These are phyloP conservation scores for Latrodectus elegans DNA, from an alignment of 2,888 invertebrate species.

Conservation along the genomic window DNA sequence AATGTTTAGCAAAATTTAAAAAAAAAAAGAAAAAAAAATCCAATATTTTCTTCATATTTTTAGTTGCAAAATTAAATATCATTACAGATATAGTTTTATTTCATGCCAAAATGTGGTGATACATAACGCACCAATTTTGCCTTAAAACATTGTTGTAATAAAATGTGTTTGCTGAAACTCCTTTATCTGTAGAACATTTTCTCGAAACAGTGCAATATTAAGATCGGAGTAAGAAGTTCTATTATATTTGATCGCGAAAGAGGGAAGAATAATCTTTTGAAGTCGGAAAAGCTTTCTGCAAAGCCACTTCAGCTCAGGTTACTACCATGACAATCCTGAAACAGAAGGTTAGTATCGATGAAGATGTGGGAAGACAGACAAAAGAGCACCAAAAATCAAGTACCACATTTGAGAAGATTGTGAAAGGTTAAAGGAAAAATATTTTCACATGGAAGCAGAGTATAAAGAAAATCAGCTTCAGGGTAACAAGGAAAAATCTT, in stretches of 20 bases:
- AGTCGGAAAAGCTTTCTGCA: conserved; percentile 15
- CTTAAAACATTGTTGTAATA: too few species aligned
- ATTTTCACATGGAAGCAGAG: conserved; percentile 18
- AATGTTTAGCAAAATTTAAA: too few species aligned
- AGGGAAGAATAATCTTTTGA: not conserved
- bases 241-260: conserved; percentile 11
- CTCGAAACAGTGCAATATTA: conserved; percentile 9
- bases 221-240: too few species aligned
- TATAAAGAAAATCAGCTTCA: conserved; percentile 51
- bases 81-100: too few species aligned
- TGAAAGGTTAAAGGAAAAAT: conserved; percentile 16
- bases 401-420: conserved; percentile 53
- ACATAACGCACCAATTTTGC: too few species aligned
- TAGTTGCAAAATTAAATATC: too few species aligned
- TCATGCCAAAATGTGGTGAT: too few species aligned
- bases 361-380: conserved; percentile 14
- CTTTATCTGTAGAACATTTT: not conserved
- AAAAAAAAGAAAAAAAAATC: too few species aligned
- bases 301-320: conserved; percentile 46
- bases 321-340: conserved; percentile 28
- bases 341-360: conserved; percentile 26
- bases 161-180: too few species aligned
- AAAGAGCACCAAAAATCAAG: conserved; percentile 48
- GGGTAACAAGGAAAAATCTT: conserved; percentile 37
- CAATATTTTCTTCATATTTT: too few species aligned